Evolutionary conservation across 2,113 vertebrate species (phyloP).

Genomic region (Petrocephalus microphthalmus): DNA sequence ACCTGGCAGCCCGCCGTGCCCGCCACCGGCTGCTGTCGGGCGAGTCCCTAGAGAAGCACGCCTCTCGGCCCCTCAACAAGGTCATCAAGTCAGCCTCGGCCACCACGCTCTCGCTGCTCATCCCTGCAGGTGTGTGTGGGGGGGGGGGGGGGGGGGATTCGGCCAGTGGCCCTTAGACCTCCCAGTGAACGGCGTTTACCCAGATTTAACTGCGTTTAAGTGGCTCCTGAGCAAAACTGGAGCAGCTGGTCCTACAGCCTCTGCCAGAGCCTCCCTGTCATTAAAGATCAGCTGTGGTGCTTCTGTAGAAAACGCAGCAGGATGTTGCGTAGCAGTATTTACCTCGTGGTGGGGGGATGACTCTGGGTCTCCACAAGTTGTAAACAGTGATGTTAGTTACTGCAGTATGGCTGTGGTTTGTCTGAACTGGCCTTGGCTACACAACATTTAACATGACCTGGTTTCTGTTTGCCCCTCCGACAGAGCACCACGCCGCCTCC

Average conservation of each 20-base stretch:
- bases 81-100: slow-evolving; percentile 97
- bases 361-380: background rate
- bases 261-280: background rate
- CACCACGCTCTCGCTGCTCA: slow-evolving; percentile 90
- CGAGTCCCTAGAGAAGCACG: slow-evolving; percentile 78
- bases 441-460: background rate
- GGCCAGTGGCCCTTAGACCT: background rate
- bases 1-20: slow-evolving; percentile 85
- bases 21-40: slow-evolving; percentile 89
- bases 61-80: slow-evolving; percentile 82
- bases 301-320: background rate
- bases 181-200: background rate
- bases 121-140: slow-evolving; percentile 73
- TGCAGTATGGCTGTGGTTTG: background rate
- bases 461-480: background rate
- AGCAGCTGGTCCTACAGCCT: background rate
- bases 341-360: background rate
- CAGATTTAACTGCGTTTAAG: background rate
- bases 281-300: background rate
- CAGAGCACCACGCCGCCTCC: slow-evolving; percentile 87
- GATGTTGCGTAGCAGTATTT: background rate
- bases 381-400: background rate
- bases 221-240: background rate
- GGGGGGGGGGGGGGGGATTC: background rate
- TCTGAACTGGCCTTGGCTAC: background rate